These are phyloP conservation scores for Crax fasciolata DNA, from an alignment of 2,797 vertebrate genomes.

Conservation along the genomic window DNA sequence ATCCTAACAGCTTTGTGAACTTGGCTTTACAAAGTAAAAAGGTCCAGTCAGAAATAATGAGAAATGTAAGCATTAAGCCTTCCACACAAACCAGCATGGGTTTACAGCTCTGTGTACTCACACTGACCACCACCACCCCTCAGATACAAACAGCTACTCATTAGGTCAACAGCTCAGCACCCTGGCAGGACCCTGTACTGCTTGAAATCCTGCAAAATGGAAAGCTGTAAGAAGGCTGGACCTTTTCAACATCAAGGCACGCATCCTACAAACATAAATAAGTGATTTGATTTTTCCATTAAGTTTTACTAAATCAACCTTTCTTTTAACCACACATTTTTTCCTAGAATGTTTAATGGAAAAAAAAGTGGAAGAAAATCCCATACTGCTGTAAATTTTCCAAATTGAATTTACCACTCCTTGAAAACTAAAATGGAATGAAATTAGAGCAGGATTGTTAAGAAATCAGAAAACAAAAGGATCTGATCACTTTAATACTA, in stretches of 20 bases:
- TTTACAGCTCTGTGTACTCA: not conserved
- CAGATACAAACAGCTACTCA: not conserved
- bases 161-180: constrained; percentile 28
- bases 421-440: not conserved
- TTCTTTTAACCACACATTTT: not conserved
- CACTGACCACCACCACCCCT: not conserved
- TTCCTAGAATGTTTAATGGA: not conserved
- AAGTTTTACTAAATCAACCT: not conserved
- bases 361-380: not conserved
- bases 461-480: not conserved
- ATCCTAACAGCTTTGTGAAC: not conserved
- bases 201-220: constrained; percentile 19
- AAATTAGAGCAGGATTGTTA: not conserved
- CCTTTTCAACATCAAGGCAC: not conserved
- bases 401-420: not conserved
- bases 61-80: not conserved
- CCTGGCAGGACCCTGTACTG: not conserved
- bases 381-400: not conserved
- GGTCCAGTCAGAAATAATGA: not conserved
- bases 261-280: not conserved
- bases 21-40: not conserved
- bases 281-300: not conserved
- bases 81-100: constrained; percentile 3
- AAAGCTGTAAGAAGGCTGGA: not conserved
- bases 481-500: not conserved